Percentiles rank a stretch among this genome's conserved stretches.
Conservation (phyloP, 2,797 vertebrate genomes). For the Anguilla anguilla region DNA sequence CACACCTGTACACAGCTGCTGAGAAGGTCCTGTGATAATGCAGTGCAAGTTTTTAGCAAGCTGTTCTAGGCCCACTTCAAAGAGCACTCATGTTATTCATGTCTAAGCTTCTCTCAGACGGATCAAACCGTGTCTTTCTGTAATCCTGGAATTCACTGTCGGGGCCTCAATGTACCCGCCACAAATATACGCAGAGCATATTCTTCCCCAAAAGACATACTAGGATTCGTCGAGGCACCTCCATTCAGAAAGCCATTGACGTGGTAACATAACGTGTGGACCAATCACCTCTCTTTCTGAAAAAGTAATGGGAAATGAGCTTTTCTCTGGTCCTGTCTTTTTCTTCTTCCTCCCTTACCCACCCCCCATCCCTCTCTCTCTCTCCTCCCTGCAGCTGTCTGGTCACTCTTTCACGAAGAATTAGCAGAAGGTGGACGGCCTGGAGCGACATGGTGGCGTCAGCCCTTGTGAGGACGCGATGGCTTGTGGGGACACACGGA, state of each 20-base stretch:
- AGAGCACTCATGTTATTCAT: background rate
- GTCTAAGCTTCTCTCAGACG: background rate
- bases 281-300: background rate
- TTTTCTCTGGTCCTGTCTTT: background rate
- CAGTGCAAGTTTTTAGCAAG: background rate
- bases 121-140: background rate
- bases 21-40: background rate
- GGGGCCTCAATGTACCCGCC: background rate
- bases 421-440: background rate
- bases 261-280: background rate
- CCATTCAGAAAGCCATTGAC: background rate
- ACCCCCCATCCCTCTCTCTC: background rate
- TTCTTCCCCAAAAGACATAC: background rate
- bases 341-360: background rate
- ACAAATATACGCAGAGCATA: background rate
- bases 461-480: background rate
- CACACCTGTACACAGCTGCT: background rate
- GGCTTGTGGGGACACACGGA: background rate
- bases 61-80: background rate
- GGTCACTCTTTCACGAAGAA: background rate
- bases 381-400: background rate
- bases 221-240: background rate
- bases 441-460: background rate
- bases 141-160: background rate
- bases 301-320: background rate